Percentiles rank a stretch among this genome's conserved stretches.
phyloP scores from a whole-genome alignment of 2,113 vertebrate genomes.

The Tympanuchus pallidicinctus region DNA sequence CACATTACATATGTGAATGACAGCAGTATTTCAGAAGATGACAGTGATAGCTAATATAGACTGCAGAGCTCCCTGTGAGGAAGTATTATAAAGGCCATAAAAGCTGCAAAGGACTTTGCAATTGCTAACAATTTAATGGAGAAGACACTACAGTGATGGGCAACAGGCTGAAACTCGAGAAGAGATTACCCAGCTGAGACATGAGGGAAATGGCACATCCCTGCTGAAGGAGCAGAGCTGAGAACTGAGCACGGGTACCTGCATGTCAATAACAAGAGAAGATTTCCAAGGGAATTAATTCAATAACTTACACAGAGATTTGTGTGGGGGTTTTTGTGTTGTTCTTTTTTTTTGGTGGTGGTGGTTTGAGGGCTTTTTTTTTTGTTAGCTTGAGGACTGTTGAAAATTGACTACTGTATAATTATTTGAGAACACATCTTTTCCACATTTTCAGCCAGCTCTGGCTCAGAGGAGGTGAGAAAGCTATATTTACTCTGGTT shows the following conservation, averaged over 20 bases:
- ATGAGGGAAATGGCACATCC: neutral
- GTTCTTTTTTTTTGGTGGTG: too few relatives aligned
- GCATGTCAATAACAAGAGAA: neutral
- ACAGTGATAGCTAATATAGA: constrained; percentile 54
- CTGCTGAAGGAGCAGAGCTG: neutral
- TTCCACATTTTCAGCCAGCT: neutral
- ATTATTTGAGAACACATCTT: constrained; percentile 8
- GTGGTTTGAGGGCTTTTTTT: neutral
- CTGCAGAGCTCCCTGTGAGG: constrained; percentile 18
- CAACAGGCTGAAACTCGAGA: constrained; percentile 7
- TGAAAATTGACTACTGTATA: constrained; percentile 9
- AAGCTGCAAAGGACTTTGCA: constrained; percentile 52
- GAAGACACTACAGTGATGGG: neutral
- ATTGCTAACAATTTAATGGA: constrained; percentile 56
- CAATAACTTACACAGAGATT: neutral
- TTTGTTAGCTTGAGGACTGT: too few relatives aligned
- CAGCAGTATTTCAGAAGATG: constrained; percentile 58
- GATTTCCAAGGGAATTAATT: constrained; percentile 1
- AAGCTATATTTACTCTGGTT: neutral
- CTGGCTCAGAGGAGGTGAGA: neutral
- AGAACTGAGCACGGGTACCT: neutral
- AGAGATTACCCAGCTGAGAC: constrained; percentile 38
- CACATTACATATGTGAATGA: constrained; percentile 4
- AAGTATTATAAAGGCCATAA: constrained; percentile 57
- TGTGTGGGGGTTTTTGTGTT: too few relatives aligned